phyloP scores from a whole-genome alignment of 2,888 invertebrate genomes.

The Morpho achilles region DNA sequence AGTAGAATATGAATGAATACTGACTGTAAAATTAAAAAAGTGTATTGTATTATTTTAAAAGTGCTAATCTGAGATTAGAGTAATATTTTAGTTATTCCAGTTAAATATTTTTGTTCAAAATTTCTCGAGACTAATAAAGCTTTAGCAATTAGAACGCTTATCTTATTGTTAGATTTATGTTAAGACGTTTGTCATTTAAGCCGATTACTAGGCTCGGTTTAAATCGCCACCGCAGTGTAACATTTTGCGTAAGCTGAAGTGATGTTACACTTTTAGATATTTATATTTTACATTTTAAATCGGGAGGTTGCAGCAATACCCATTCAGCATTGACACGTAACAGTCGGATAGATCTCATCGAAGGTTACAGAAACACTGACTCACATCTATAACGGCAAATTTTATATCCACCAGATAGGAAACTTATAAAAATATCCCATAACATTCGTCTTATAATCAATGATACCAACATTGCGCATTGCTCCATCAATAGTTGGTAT shows the following conservation, averaged over 20 bases:
- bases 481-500: slow-evolving; percentile 10
- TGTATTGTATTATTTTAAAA: neutral
- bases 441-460: slow-evolving; percentile 22
- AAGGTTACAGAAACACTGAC: slow-evolving; percentile 50
- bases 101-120: neutral
- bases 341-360: slow-evolving; percentile 28
- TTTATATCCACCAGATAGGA: slow-evolving; percentile 57
- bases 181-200: neutral
- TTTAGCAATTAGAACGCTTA: neutral
- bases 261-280: slow-evolving; percentile 21
- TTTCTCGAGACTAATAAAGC: no score
- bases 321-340: slow-evolving; percentile 32
- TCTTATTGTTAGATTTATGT: neutral
- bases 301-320: slow-evolving; percentile 23
- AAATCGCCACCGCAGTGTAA: slow-evolving; percentile 4
- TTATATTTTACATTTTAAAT: slow-evolving; percentile 27
- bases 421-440: slow-evolving; percentile 55
- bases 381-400: slow-evolving; percentile 51
- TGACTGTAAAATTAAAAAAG: neutral
- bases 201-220: slow-evolving; percentile 1
- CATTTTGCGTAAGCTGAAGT: slow-evolving; percentile 16
- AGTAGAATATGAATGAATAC: neutral
- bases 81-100: neutral
- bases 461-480: slow-evolving; percentile 18
- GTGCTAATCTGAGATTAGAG: neutral